Base-by-base conservation (phyloP, 2,113 vertebrate species). In the Pungitius pungitius region DNA sequence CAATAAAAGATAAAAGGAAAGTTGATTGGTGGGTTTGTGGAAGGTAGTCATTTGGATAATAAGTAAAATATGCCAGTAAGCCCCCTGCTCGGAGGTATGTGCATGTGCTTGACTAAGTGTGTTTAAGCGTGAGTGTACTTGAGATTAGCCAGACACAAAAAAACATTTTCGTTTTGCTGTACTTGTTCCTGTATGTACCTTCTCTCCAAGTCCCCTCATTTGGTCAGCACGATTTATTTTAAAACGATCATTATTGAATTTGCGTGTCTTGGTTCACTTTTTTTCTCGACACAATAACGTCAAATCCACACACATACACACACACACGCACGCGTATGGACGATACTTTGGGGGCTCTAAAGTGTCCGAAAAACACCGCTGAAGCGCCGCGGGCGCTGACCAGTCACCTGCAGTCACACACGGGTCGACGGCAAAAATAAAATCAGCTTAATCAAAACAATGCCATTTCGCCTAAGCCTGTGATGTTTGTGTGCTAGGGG, bases 21-120 rank as follows among this genome's bases (percentile, higher is more conserved):
- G 68, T 74, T 91, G 92, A 94, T 93, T 95, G 93, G 90, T 91
- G 89, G 91, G 90, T 92, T 93, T 93, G 90, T 91, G 90, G 91
- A 94, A 94, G 89, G 91, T 91, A 93, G 80, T 94, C 92, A 93
- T 94, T 93, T 94, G 93, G 92, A 93, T 94, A 93, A 94, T 93
- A 91, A 82, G 90, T 92, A 85, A 94, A 93, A 93, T 93, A 91
- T 94, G 91, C 84, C 81, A 85, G 87, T 88, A 91, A 93, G 87
- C 80, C 81, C 84, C 77, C 78, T 77, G 76, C 78, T 84, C 77
- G 49, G 66, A 75, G 68, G 84, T 79, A 63, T 75, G 73, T 84
- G 70, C 61, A 65, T 59, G 70, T 72, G 54, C 78, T 80, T 65
- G 78, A 42, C 49, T 14, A 27, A 66, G 65, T 65, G 82, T 77